A percentile compares a stretch with the other conserved stretches of the same genome.
These are phyloP conservation scores for Holocentrus rufus DNA, from an alignment of 2,797 vertebrate genomes.

Conservation along the genomic window DNA sequence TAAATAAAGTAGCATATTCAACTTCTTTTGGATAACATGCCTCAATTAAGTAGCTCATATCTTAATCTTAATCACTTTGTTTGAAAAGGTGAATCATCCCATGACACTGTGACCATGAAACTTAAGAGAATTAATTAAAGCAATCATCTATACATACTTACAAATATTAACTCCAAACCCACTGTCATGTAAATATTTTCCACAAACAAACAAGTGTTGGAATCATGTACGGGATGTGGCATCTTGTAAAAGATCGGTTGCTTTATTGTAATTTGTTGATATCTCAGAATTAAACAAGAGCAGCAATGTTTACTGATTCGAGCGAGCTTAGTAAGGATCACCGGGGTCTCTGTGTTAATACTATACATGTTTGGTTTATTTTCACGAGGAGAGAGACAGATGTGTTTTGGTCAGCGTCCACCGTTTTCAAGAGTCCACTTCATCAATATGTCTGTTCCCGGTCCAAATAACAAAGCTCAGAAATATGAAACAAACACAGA, in stretches of 20 bases:
- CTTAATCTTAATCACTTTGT: not conserved
- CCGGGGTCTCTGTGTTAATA: conserved; percentile 37
- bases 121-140: too few relatives aligned
- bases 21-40: too few relatives aligned
- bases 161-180: not conserved
- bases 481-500: conserved; percentile 47
- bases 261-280: conserved; percentile 28
- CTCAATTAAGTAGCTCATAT: too few relatives aligned
- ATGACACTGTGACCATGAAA: not conserved
- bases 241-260: conserved; percentile 1
- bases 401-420: conserved; percentile 58
- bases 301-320: conserved; percentile 47
- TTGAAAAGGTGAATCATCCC: not conserved
- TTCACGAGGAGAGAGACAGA: conserved; percentile 54
- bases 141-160: too few relatives aligned
- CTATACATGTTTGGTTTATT: conserved; percentile 59
- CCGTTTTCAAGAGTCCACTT: conserved; percentile 50
- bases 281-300: conserved; percentile 36
- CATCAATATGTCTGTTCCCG: conserved; percentile 50
- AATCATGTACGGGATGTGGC: conserved; percentile 7
- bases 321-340: conserved; percentile 25
- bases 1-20: too few relatives aligned
- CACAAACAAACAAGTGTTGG: conserved; percentile 18
- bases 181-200: conserved; percentile 3
- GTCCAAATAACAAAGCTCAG: conserved; percentile 47